A percentile compares a stretch with the other conserved stretches of the same genome.
Evolutionary conservation across 92 coral and sea anemone genomes (phyloP).

Genomic region (Siderastrea radians): DNA sequence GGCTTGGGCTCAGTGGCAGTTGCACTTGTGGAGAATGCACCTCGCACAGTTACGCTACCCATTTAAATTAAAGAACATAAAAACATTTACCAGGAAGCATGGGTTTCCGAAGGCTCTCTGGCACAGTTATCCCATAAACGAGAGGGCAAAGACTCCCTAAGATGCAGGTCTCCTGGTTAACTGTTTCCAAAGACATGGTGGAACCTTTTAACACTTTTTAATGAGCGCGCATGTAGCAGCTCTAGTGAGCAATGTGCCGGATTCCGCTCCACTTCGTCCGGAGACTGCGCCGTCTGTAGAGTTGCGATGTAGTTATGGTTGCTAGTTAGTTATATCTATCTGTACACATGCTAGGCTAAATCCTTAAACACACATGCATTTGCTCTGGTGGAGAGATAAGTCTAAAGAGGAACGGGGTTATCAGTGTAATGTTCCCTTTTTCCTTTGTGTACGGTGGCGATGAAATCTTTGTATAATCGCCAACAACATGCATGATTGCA

Average conservation of each 20-base stretch:
- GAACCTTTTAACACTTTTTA: not conserved
- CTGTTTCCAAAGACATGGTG: constrained; percentile 48
- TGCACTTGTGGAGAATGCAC: not conserved
- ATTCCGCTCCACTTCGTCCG: not conserved
- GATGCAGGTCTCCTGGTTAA: constrained; percentile 72
- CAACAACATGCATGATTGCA: constrained; percentile 74
- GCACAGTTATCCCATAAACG: constrained; percentile 39
- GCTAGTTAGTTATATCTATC: constrained; percentile 64
- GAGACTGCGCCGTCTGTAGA: not conserved
- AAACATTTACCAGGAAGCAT: constrained; percentile 77
- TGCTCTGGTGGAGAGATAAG: constrained; percentile 84
- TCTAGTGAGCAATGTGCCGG: not conserved
- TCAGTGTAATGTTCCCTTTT: constrained; percentile 83
- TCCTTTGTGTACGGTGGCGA: constrained; percentile 92
- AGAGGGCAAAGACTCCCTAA: constrained; percentile 86
- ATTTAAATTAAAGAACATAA: constrained; percentile 43
- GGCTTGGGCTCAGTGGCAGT: not conserved
- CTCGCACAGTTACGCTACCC: not conserved
- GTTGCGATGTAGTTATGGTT: constrained; percentile 2
- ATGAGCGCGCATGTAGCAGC: not conserved
- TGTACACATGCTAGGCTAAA: constrained; percentile 84
- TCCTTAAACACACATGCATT: constrained; percentile 84
- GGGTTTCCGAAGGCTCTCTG: constrained; percentile 35
- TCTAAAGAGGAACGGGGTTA: constrained; percentile 84
- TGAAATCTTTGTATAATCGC: constrained; percentile 94